Evolutionary conservation across 2,797 vertebrate genomes (phyloP).

Genomic region (Sebastes dallii): DNA sequence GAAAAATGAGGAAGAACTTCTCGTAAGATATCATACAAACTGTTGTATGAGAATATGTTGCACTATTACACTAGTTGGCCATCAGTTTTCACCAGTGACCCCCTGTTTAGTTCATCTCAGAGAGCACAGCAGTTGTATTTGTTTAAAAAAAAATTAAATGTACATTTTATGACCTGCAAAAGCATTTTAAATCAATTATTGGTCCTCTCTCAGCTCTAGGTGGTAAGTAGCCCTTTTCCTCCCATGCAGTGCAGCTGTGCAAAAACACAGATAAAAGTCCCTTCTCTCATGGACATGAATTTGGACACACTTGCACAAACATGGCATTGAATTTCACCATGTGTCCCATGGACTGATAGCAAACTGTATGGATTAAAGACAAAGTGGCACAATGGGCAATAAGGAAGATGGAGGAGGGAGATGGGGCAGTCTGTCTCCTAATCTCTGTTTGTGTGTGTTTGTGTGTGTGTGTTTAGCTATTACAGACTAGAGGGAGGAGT

Average conservation of each 20-base stretch:
- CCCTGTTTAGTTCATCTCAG: not conserved
- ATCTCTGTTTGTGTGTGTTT: constrained; percentile 46
- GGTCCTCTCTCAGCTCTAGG: not conserved
- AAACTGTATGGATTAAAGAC: constrained; percentile 48
- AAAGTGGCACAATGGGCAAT: constrained; percentile 34
- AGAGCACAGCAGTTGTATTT: not conserved
- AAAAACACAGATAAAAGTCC: not conserved
- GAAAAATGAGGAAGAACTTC: too few relatives aligned
- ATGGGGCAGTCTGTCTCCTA: constrained; percentile 21
- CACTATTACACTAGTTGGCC: too few relatives aligned
- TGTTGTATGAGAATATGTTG: too few relatives aligned
- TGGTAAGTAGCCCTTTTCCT: not conserved
- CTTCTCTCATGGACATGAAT: not conserved
- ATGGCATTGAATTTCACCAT: constrained; percentile 29
- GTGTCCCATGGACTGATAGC: constrained; percentile 12
- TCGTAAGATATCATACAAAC: too few relatives aligned
- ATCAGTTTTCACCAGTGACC: not conserved
- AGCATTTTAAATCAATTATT: not conserved
- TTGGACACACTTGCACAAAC: constrained; percentile 10
- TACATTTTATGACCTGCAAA: not conserved
- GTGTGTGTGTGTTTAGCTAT: constrained; percentile 8
- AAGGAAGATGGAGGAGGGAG: constrained; percentile 20
- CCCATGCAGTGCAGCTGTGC: not conserved
- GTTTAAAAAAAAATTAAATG: not conserved
- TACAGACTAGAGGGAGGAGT: constrained; percentile 37